Evolutionary conservation across 2,797 vertebrate genomes (phyloP).

Genomic region (Sorex maritimensis): DNA sequence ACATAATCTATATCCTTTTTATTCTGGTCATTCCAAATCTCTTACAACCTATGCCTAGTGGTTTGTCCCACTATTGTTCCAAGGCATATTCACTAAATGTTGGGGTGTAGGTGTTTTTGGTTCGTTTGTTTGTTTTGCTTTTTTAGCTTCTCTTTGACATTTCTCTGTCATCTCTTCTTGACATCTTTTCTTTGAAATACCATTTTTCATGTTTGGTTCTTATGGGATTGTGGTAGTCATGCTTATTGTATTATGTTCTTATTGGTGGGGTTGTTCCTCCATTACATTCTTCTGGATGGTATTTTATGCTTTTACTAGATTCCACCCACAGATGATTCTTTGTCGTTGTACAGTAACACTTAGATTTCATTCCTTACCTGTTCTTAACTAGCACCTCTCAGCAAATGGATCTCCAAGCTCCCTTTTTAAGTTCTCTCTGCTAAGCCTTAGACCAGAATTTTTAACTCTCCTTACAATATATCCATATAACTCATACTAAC

Average conservation of each 20-base stretch:
- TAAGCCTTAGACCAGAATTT: neutral
- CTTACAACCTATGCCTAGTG: neutral
- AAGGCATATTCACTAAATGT: neutral
- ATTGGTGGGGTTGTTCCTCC: neutral
- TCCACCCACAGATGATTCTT: neutral
- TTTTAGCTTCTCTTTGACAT: neutral
- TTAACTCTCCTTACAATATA: neutral
- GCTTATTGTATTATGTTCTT: neutral
- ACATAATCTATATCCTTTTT: neutral
- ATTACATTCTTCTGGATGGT: neutral
- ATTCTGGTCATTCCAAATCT: neutral
- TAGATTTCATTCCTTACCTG: too few relatives aligned
- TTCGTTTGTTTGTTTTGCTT: neutral
- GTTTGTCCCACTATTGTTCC: neutral
- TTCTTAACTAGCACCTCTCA: neutral
- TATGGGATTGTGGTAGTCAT: too few relatives aligned
- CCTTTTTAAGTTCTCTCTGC: neutral
- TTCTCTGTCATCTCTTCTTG: neutral
- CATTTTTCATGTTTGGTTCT: neutral
- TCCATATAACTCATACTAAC: neutral
- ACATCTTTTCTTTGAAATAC: neutral
- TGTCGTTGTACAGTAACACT: neutral
- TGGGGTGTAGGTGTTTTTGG: neutral
- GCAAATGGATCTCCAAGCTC: neutral
- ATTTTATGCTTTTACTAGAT: too few relatives aligned